phyloP scores from a whole-genome alignment of 2,797 vertebrate genomes.

The Mallotus villosus region DNA sequence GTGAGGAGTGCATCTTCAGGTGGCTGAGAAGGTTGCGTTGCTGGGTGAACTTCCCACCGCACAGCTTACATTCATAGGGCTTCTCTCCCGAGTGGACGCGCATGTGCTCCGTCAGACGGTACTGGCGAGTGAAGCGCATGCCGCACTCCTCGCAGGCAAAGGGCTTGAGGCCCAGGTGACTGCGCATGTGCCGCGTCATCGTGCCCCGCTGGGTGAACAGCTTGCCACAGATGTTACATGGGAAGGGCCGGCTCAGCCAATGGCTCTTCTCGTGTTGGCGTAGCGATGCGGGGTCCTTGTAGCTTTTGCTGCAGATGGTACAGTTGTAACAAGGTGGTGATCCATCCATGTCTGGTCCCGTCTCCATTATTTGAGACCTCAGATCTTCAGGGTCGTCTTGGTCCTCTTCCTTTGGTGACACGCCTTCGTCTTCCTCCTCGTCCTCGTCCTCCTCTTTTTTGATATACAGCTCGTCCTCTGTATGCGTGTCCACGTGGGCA shows the following conservation, averaged over 20 bases:
- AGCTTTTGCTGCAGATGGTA: slow-evolving; percentile 92
- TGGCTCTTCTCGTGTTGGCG: slow-evolving; percentile 98
- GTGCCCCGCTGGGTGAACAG: slow-evolving; percentile 99
- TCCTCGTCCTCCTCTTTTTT: slow-evolving; percentile 83
- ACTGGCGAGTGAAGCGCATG: slow-evolving; percentile 99
- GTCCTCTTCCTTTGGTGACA: slow-evolving; percentile 62
- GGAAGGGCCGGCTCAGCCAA: slow-evolving; percentile 96
- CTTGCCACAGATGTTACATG: slow-evolving; percentile 98
- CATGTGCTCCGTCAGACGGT: slow-evolving; percentile 99
- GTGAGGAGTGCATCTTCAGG: slow-evolving; percentile 99
- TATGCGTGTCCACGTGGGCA: slow-evolving; percentile 86
- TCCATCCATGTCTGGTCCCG: slow-evolving; percentile 52
- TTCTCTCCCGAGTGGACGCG: slow-evolving; percentile 99
- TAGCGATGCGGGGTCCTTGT: slow-evolving; percentile 96
- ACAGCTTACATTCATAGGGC: slow-evolving; percentile 99
- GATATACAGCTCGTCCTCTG: slow-evolving; percentile 85
- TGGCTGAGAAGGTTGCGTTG: slow-evolving; percentile 99
- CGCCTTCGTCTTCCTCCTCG: slow-evolving; percentile 81
- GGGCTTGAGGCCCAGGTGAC: slow-evolving; percentile 97
- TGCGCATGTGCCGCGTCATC: slow-evolving; percentile 99
- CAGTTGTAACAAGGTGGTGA: slow-evolving; percentile 81
- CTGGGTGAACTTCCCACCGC: slow-evolving; percentile 98
- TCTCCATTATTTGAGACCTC: neutral
- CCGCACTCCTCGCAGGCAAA: slow-evolving; percentile 98
- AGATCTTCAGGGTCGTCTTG: neutral